Base-by-base conservation (phyloP, 1,140 invertebrate species). In the Formica selysi region DNA sequence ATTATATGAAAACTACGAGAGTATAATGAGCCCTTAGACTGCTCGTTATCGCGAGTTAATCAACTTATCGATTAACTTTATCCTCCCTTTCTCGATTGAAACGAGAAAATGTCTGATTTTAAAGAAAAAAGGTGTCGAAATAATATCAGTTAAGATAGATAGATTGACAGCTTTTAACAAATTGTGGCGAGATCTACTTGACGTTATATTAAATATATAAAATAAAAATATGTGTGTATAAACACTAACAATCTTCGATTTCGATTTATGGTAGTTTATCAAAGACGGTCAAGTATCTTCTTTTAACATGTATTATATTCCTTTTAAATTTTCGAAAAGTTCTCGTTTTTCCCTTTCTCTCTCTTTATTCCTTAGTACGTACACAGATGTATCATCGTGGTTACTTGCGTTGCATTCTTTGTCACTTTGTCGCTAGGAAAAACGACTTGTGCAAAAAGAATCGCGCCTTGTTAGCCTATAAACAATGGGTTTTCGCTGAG, bases 1-100 rank as follows among this genome's bases (percentile, higher is more conserved):
- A 92, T 92, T 91, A 92, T 85, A 89, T 62, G 89, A 86, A 86
- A 90, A 90, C 86, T 79, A 70, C 44, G 76, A 74, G 64, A 74
- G 22, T 71, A 48, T 83, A 83, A 83, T 83, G 68, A 79, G 44
- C 26, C 67, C 73, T 59, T n/a, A 16, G 36, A 13, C 73, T 62
- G 68, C 62, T 90, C 76, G 70, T 89, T 90, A 76, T 73, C 16
- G 32, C 74, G 79, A 76, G 38, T 87, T 90, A 90, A 90, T 90
- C 89, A 87, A 87, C 70, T 84, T 89, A 89, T 87, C 79, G 89
- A 90, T 89, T 89, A 85, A 64, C 71, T 19, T 54, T 78, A 85
- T 78, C 32, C 48, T 59, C 0, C 44, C 38, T 32, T n/a, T 67
- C 61, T 79, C 74, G n/a, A 61, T 6, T 44, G 22, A 48, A 41